A percentile compares a stretch with the other conserved stretches of the same genome.
Conservation (phyloP, 2,888 invertebrate genomes). For the Plagodis dolabraria region DNA sequence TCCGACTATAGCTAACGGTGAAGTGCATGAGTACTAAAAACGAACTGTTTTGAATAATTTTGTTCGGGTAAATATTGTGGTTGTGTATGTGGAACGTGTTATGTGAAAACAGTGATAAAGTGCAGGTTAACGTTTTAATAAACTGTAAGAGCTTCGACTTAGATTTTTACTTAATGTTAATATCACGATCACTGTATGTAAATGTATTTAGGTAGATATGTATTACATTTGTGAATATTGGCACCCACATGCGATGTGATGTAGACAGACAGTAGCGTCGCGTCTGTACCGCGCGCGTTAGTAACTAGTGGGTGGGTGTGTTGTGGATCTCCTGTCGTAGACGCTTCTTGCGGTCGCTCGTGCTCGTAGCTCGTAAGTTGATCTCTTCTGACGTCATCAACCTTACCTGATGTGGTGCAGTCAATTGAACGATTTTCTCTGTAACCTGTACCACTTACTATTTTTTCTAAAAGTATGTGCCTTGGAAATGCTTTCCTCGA, state of each 20-base stretch:
- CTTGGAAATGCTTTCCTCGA: conserved; percentile 83
- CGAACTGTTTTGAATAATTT: conserved; percentile 36
- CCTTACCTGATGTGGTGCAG: conserved; percentile 62
- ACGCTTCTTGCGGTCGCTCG: conserved; percentile 75
- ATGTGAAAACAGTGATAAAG: conserved; percentile 63
- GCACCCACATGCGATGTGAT: conserved; percentile 27
- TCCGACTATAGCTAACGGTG: conserved; percentile 68
- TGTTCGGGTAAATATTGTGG: conserved; percentile 46
- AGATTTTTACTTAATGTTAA: conserved; percentile 62
- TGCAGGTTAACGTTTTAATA: conserved; percentile 66
- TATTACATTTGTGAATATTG: conserved; percentile 27
- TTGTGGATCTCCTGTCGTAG: conserved; percentile 51
- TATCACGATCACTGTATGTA: conserved; percentile 40
- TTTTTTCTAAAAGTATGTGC: conserved; percentile 85
- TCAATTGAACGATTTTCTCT: conserved; percentile 54
- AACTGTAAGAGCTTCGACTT: conserved; percentile 74
- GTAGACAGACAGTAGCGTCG: conserved; percentile 13
- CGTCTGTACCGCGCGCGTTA: conserved; percentile 12
- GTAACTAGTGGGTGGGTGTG: conserved; percentile 22
- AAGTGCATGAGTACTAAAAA: conserved; percentile 57
- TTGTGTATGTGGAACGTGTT: conserved; percentile 57
- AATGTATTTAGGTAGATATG: conserved; percentile 43
- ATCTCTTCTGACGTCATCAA: conserved; percentile 57
- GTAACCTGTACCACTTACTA: conserved; percentile 71
- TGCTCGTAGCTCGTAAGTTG: conserved; percentile 58